These are phyloP conservation scores for Ornithorhynchus anatinus DNA, from an alignment of 2,113 vertebrate genomes.

Conservation along the genomic window DNA sequence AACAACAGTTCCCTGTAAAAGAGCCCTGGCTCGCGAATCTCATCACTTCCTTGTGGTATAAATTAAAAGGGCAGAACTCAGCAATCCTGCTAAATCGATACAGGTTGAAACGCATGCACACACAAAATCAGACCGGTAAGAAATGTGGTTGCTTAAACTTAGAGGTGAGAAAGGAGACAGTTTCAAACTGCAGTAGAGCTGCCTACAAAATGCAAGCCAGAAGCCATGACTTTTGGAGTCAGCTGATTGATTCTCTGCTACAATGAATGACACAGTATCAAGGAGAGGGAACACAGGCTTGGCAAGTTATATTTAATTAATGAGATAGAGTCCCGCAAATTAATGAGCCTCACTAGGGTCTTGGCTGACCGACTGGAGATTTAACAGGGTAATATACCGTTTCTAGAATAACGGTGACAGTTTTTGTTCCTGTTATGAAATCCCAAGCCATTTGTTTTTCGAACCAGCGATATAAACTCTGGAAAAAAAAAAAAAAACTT, in stretches of 20 bases:
- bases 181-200: slow-evolving; percentile 6
- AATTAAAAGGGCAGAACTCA: slow-evolving; percentile 24
- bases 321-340: slow-evolving; percentile 28
- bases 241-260: slow-evolving; percentile 29
- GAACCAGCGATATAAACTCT: slow-evolving; percentile 12
- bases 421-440: neutral
- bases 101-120: slow-evolving; percentile 14
- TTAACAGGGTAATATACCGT: neutral
- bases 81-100: slow-evolving; percentile 4
- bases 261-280: slow-evolving; percentile 31
- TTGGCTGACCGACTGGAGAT: neutral
- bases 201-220: slow-evolving; percentile 26
- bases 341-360: slow-evolving; percentile 34
- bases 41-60: slow-evolving; percentile 10
- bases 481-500: slow-evolving; percentile 26
- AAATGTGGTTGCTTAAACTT: neutral
- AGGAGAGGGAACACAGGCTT: slow-evolving; percentile 26
- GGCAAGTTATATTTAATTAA: slow-evolving; percentile 33
- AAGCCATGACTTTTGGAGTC: slow-evolving; percentile 21
- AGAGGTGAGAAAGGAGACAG: neutral
- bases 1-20: neutral
- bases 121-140: neutral
- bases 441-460: neutral
- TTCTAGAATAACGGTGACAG: neutral
- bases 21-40: neutral